A percentile compares a stretch with the other conserved stretches of the same genome.
phyloP scores from a whole-genome alignment of 2,797 vertebrate genomes.

The Neosalanx taihuensis region DNA sequence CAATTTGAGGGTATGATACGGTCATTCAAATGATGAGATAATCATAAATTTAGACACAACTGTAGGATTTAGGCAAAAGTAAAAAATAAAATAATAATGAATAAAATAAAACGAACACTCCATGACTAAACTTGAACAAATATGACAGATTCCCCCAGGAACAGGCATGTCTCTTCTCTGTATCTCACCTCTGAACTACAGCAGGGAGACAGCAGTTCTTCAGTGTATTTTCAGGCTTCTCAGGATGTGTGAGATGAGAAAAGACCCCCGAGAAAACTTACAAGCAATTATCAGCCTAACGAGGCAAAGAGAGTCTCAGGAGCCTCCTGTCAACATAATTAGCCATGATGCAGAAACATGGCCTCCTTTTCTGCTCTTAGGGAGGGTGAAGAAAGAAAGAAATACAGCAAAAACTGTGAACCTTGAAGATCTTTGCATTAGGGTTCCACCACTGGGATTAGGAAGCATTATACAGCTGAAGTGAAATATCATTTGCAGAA shows the following conservation, averaged over 20 bases:
- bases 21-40: too few species aligned
- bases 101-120: neutral
- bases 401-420: slow-evolving; percentile 23
- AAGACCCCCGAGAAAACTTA: slow-evolving; percentile 39
- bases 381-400: slow-evolving; percentile 3
- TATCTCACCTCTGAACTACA: neutral
- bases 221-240: slow-evolving; percentile 19
- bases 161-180: neutral
- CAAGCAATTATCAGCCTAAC: slow-evolving; percentile 65
- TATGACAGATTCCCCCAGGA: neutral
- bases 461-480: slow-evolving; percentile 25
- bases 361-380: slow-evolving; percentile 19
- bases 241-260: slow-evolving; percentile 33
- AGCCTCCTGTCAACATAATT: slow-evolving; percentile 58
- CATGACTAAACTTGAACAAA: neutral
- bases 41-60: too few species aligned
- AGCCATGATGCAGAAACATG: slow-evolving; percentile 43
- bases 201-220: slow-evolving; percentile 5
- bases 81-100: neutral
- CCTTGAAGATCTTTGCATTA: slow-evolving; percentile 36
- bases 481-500: slow-evolving; percentile 13
- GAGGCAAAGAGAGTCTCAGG: slow-evolving; percentile 51
- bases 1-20: too few species aligned
- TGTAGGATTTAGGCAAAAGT: neutral
- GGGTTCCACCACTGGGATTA: slow-evolving; percentile 19